phyloP scores from a whole-genome alignment of 2,888 invertebrate genomes.

The Coecobrya sp. region DNA sequence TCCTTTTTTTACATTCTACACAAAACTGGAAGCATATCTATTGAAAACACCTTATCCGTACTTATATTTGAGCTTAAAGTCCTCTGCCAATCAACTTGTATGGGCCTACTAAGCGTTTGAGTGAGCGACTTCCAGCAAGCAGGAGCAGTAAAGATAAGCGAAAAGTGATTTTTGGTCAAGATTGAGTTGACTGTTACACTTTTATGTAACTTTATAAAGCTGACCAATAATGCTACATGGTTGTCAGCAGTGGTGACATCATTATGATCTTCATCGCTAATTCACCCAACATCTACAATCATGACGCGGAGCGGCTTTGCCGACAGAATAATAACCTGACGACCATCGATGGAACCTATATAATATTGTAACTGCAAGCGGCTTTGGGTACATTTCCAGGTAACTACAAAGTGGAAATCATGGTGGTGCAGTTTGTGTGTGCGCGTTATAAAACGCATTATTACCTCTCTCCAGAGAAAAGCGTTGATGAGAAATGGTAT shows the following conservation, averaged over 20 bases:
- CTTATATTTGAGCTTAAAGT: neutral
- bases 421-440: neutral
- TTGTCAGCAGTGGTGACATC: slow-evolving; percentile 5
- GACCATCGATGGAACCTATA: neutral
- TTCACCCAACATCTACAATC: slow-evolving; percentile 14
- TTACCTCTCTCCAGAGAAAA: neutral
- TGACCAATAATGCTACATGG: neutral
- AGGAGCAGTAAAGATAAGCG: slow-evolving; percentile 16
- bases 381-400: neutral
- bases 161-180: slow-evolving; percentile 43
- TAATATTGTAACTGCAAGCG: neutral
- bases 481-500: slow-evolving; percentile 33
- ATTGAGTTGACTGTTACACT: slow-evolving; percentile 48
- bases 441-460: neutral
- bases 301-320: neutral
- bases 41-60: neutral
- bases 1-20: neutral
- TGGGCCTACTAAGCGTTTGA: neutral
- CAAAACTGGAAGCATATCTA: neutral
- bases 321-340: slow-evolving; percentile 1
- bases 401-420: slow-evolving; percentile 1
- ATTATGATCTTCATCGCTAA: slow-evolving; percentile 1
- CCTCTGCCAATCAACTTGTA: neutral
- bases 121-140: neutral
- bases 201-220: slow-evolving; percentile 44